These are phyloP conservation scores for Eupithecia insigniata DNA, from an alignment of 2,888 invertebrate genomes.

Conservation along the genomic window DNA sequence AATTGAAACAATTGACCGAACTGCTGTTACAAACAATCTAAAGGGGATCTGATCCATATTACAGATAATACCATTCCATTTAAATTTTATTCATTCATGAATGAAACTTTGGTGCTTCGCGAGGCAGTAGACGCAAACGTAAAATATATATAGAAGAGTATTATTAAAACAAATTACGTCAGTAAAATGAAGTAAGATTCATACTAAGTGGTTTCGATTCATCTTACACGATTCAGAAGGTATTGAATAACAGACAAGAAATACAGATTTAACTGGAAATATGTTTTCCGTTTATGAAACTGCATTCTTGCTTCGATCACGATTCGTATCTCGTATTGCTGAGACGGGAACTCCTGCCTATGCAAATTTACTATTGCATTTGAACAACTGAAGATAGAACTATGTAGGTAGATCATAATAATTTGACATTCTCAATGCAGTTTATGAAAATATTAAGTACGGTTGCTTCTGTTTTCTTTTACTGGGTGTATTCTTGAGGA, in stretches of 20 bases:
- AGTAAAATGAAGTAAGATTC: not conserved
- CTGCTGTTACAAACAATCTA: too few relatives aligned
- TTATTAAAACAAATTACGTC: not conserved
- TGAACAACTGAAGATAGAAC: constrained; percentile 55
- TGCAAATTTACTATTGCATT: constrained; percentile 73
- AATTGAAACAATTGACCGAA: too few relatives aligned
- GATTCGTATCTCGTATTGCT: constrained; percentile 71
- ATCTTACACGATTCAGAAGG: not conserved
- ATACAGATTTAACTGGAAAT: constrained; percentile 34
- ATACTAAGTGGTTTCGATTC: not conserved
- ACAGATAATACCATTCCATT: too few relatives aligned
- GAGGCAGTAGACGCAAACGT: not conserved
- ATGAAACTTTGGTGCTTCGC: not conserved
- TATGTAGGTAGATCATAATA: constrained; percentile 44
- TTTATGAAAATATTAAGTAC: not conserved
- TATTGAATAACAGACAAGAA: constrained; percentile 23
- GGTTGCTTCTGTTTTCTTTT: not conserved
- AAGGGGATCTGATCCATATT: too few relatives aligned
- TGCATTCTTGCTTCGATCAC: constrained; percentile 52
- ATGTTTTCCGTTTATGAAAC: constrained; percentile 62
- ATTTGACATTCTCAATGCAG: not conserved
- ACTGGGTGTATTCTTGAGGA: not conserved
- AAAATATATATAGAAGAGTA: not conserved
- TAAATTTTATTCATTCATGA: not conserved
- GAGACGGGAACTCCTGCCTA: constrained; percentile 64